These are phyloP conservation scores for Phalacrocorax aristotelis DNA, from an alignment of 2,113 vertebrate species.

Conservation along the genomic window DNA sequence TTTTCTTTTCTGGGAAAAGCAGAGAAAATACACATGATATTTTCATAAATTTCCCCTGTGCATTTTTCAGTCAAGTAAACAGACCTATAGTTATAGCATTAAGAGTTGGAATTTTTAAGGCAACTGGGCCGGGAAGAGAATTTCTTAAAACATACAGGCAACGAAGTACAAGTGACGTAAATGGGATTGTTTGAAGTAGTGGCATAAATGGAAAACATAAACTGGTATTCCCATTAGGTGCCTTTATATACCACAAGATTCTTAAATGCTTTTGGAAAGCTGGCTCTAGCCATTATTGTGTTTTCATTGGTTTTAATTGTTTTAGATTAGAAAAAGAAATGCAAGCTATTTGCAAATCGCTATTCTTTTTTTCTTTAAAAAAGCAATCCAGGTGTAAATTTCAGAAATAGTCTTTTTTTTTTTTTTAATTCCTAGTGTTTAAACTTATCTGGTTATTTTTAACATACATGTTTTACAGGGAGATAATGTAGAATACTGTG, in stretches of 20 bases:
- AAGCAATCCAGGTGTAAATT: neutral
- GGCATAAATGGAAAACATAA: neutral
- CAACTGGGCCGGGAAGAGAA: neutral
- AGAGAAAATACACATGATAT: neutral
- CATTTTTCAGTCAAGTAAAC: neutral
- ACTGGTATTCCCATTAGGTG: neutral
- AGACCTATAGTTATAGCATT: neutral
- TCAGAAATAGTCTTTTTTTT: neutral
- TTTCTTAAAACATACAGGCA: neutral
- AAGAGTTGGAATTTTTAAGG: neutral
- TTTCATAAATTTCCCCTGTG: neutral
- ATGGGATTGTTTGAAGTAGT: neutral
- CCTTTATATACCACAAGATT: neutral
- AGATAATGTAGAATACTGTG: neutral
- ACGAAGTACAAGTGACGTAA: neutral
- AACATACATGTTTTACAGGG: neutral
- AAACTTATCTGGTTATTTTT: neutral
- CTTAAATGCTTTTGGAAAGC: neutral
- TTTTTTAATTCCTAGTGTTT: neutral
- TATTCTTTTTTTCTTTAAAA: neutral
- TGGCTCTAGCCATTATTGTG: neutral
- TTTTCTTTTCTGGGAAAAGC: neutral
- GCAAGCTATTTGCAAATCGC: neutral
- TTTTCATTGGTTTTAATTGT: neutral
- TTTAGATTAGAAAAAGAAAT: neutral